Evolutionary conservation across 1,140 invertebrate genomes (phyloP), one percentile per base, ranked within the genome.

Genomic region (Popillia japonica): DNA sequence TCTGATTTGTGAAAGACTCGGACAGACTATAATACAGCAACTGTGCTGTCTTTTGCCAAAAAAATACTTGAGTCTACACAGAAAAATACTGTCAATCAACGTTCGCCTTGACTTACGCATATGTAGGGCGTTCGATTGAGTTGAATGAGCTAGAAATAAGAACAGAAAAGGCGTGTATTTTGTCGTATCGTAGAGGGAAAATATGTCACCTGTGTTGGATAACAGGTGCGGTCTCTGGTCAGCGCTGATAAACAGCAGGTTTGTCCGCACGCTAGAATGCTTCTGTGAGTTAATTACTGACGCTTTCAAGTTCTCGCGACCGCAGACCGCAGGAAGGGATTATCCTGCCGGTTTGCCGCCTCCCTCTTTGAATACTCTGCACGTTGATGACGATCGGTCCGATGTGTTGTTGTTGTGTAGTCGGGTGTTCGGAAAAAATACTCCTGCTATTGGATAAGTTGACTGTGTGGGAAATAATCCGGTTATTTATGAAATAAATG

Each of bases 171-270:
- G 48, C 3, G 14, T n/a, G 48, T 17, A 55, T 55, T 17, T 55
- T 17, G 2, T 55, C 48, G 48, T 6, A 55, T 55, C 48, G 48
- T 14, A n/a, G 48, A 55, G 48, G n/a, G 48, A 55, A 55, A 55
- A 55, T 55, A 55, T 55, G 48, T 55, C 48, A 55, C 48, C 48
- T 55, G 11, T 55, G 48, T 55, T 55, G 48, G 48, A 55, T 55
- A 55, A 55, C 48, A 55, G 48, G 48, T 55, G 48, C 48, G 48
- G 48, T 55, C 48, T 55, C 48, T 55, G 48, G 48, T 55, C 48
- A 55, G 14, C 48, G 48, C 48, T 55, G 48, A 55, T 55, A 55
- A 55, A 55, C 48, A 55, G 14, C 48, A 14, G 48, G 48, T 55
- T 55, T 55, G 48, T 55, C 48, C 6, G 48, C 17, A 55, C 48